Percentiles rank a stretch among this genome's conserved stretches.
Evolutionary conservation across 2,113 vertebrate genomes (phyloP).

Genomic region (Cettia cetti): DNA sequence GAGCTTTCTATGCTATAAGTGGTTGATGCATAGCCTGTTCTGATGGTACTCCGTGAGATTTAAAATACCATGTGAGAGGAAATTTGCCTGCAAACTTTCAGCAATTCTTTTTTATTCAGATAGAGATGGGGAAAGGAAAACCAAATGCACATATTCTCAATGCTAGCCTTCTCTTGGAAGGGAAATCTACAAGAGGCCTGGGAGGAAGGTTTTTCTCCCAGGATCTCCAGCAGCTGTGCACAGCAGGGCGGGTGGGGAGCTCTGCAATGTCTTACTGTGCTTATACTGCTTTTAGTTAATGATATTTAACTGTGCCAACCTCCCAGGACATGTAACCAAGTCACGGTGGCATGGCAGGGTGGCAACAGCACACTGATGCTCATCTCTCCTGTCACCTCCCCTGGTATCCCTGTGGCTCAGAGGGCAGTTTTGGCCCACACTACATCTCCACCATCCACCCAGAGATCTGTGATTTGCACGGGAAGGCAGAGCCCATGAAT

Average conservation of each 20-base stretch:
- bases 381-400: neutral
- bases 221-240: neutral
- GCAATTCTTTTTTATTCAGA: neutral
- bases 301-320: neutral
- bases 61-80: neutral
- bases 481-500: neutral
- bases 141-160: neutral
- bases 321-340: neutral
- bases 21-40: neutral
- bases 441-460: neutral
- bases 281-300: neutral
- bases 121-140: neutral
- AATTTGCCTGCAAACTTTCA: neutral
- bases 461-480: neutral
- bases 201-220: neutral
- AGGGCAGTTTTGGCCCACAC: neutral
- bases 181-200: neutral
- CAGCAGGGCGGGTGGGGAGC: neutral
- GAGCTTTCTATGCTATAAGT: neutral
- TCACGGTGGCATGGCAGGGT: neutral
- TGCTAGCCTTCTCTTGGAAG: neutral
- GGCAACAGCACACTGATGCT: accelerated
- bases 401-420: neutral
- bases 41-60: neutral
- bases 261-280: neutral